Base-by-base conservation (phyloP, 1,140 invertebrate species). In the Caerostris extrusa region DNA sequence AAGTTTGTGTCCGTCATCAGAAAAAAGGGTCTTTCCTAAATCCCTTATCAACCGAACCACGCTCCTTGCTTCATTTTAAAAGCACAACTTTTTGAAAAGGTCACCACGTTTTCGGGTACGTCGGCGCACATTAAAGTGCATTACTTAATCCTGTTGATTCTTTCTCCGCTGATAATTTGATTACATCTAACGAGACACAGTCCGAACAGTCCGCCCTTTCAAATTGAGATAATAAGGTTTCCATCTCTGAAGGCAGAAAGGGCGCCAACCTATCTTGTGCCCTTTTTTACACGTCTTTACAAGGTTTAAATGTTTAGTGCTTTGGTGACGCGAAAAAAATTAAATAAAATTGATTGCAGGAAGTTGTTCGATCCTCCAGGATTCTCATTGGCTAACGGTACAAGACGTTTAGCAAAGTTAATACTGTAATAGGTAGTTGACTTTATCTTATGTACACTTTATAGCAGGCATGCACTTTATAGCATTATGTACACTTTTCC, bases 91-190 rank as follows among this genome's bases (percentile, higher is more conserved):
- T 90, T 90, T 55, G 19, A 88, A 71, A 90, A 77, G 88, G 64
- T 77, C 64, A 58, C 67, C 57, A 58, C 53, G 88, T 90, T 90
- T 90, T 77, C 69, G 67, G 67, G 3, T 90, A 7, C 55, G 53
- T 77, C 88, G 14, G 34, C 55, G 67, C 19, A 56, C 88, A 90
- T 90, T 90, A 90, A 90, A 90, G 67, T 77, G 53, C 88, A 90
- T 90, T 77, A 90, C 64, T 90, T 90, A 90, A 90, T 90, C 88
- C 88, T 77, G 64, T 90, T 90, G 88, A 69, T 90, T 90, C 56
- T 77, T 8, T n/a, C 55, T 53, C 7, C 50, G 14, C 50, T 71
- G 14, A 90, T 90, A 90, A 90, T 71, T 88, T 88, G 86, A 88
- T 88, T 57, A 88, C 34, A 19, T 64, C 58, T 64, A 64, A 88